A percentile compares a stretch with the other conserved stretches of the same genome.
phyloP scores from a whole-genome alignment of 2,797 vertebrate species.

The Ctenopoma multispine region DNA sequence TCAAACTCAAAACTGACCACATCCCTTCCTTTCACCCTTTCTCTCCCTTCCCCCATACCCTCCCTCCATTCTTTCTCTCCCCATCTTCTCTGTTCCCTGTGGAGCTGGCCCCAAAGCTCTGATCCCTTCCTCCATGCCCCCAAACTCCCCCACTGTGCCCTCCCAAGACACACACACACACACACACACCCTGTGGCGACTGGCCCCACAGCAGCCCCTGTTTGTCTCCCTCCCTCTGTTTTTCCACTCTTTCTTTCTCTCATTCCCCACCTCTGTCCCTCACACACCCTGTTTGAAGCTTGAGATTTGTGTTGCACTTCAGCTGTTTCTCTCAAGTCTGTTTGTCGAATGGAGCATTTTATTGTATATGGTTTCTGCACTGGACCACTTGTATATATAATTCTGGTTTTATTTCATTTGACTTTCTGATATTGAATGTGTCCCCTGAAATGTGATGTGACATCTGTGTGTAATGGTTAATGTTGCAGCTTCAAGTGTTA shows the following conservation, averaged over 20 bases:
- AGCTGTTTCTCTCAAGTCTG: slow-evolving; percentile 34
- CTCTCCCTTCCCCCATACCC: slow-evolving; percentile 64
- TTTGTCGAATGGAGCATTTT: too few relatives aligned
- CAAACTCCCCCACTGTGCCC: slow-evolving; percentile 74
- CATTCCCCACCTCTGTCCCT: slow-evolving; percentile 54
- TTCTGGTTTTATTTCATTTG: too few relatives aligned
- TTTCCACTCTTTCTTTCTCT: slow-evolving; percentile 66
- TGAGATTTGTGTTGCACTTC: slow-evolving; percentile 53
- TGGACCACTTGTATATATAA: too few relatives aligned
- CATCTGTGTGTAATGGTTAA: too few relatives aligned
- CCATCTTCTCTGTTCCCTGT: slow-evolving; percentile 78
- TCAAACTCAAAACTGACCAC: slow-evolving; percentile 79
- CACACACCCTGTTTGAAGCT: slow-evolving; percentile 67
- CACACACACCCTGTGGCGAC: slow-evolving; percentile 69
- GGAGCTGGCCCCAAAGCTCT: slow-evolving; percentile 82
- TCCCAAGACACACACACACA: slow-evolving; percentile 61
- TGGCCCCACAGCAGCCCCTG: slow-evolving; percentile 76
- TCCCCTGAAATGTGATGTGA: too few relatives aligned
- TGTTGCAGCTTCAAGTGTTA: too few relatives aligned
- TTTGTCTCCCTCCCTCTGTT: slow-evolving; percentile 71
- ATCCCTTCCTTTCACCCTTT: slow-evolving; percentile 74
- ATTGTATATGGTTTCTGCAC: too few relatives aligned
- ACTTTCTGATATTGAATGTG: too few relatives aligned
- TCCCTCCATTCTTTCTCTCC: slow-evolving; percentile 68
- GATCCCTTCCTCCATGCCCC: slow-evolving; percentile 78